phyloP scores from a whole-genome alignment of 30 jellyfish, hydroid and myxozoan genomes.

The Aurelia sp. region DNA sequence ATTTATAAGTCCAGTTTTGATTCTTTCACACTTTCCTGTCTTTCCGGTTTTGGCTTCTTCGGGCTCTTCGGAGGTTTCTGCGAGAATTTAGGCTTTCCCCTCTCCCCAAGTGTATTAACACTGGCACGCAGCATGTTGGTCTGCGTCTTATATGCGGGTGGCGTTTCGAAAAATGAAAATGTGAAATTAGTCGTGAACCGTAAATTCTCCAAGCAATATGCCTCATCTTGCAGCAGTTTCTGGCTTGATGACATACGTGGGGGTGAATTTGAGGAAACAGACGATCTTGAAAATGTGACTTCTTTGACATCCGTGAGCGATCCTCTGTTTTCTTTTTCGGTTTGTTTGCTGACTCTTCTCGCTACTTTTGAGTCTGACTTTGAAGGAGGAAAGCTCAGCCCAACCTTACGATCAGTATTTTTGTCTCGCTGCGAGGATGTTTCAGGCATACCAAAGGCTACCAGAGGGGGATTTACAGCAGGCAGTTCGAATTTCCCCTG shows the following conservation, averaged over 20 bases:
- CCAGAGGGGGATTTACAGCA: background rate
- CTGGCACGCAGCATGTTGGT: conserved; percentile 10
- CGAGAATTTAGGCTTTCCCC: conserved; percentile 37
- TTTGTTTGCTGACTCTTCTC: background rate
- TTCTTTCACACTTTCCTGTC: too few relatives aligned
- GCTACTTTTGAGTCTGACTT: background rate
- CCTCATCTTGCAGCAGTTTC: conserved; percentile 19
- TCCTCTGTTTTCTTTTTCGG: background rate
- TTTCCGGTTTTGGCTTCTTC: background rate
- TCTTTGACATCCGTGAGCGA: background rate
- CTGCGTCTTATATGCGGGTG: conserved; percentile 47
- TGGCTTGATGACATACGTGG: conserved; percentile 2
- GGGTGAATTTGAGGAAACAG: background rate
- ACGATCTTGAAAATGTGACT: conserved; percentile 3
- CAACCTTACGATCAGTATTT: background rate
- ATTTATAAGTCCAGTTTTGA: too few relatives aligned
- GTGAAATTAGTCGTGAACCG: conserved; percentile 55
- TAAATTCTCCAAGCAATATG: conserved; percentile 41
- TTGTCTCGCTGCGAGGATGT: background rate
- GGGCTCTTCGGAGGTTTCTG: conserved; percentile 12
- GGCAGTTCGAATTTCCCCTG: background rate
- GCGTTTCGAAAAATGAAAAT: conserved; percentile 61
- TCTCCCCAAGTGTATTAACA: conserved; percentile 24
- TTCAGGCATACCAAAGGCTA: background rate
- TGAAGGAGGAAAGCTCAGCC: conserved; percentile 7